These are phyloP conservation scores for Galbula dea DNA, from an alignment of 2,113 vertebrate species.

Conservation along the genomic window DNA sequence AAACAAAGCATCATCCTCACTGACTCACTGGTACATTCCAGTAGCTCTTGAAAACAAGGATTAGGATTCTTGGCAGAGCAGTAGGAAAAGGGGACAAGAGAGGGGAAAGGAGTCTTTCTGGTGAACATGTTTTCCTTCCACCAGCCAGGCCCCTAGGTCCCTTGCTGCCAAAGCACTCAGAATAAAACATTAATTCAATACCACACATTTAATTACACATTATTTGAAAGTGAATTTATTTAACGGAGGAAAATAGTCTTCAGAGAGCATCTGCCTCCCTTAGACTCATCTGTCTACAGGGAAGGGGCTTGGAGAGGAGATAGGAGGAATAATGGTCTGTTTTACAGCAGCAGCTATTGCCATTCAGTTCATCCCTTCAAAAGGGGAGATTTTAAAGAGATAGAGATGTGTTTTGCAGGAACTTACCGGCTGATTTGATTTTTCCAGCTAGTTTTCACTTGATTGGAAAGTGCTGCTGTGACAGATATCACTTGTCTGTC, in stretches of 20 bases:
- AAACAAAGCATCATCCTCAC: not conserved
- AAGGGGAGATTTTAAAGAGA: conserved; percentile 54
- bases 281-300: conserved; percentile 38
- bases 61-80: not conserved
- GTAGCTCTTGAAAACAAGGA: not conserved
- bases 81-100: not conserved
- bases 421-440: conserved; percentile 46
- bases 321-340: conserved; percentile 51
- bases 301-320: conserved; percentile 21
- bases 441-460: conserved; percentile 52
- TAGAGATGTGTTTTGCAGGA: conserved; percentile 49
- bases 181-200: conserved; percentile 75
- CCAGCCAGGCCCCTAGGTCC: conserved; percentile 53
- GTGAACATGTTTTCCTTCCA: conserved; percentile 64
- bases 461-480: conserved; percentile 45
- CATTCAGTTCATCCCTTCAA: conserved; percentile 13
- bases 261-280: conserved; percentile 53
- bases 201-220: conserved; percentile 77
- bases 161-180: conserved; percentile 68
- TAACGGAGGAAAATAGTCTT: conserved; percentile 70
- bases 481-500: conserved; percentile 35
- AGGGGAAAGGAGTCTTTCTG: conserved; percentile 20
- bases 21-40: not conserved
- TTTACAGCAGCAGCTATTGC: conserved; percentile 61
- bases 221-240: conserved; percentile 75